Percentiles rank a stretch among this genome's conserved stretches.
Evolutionary conservation across 2,888 invertebrate genomes (phyloP).

Genomic region (Tenthredo mesomela): DNA sequence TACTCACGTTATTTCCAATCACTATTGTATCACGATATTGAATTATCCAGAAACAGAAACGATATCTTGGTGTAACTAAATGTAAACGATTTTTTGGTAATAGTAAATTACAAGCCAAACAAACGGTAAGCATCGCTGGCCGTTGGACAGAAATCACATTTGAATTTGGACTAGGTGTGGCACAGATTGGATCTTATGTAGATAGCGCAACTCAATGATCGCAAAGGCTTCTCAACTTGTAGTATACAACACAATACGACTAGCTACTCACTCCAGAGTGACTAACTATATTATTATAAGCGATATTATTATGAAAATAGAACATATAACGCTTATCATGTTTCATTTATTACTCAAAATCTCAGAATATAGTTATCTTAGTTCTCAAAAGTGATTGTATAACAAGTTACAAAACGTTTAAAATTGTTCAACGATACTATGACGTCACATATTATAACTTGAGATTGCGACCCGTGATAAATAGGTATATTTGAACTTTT

Average conservation of each 20-base stretch:
- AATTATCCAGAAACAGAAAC: background rate
- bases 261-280: background rate
- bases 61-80: slow-evolving; percentile 2
- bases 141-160: slow-evolving; percentile 40
- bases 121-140: slow-evolving; percentile 44
- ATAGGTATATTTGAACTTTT: background rate
- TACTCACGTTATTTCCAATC: slow-evolving; percentile 31
- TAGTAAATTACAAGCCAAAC: slow-evolving; percentile 33
- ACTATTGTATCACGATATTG: background rate
- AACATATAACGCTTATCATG: background rate
- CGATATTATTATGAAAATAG: background rate
- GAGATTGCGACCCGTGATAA: background rate
- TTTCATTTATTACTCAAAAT: background rate
- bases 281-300: background rate
- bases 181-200: background rate
- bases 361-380: background rate
- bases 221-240: background rate
- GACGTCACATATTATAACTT: background rate
- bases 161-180: background rate
- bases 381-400: background rate
- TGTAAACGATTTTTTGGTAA: background rate
- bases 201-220: background rate
- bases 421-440: background rate
- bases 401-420: background rate
- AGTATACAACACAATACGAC: background rate